These are phyloP conservation scores for Pemphigus obesinymphae DNA, from an alignment of 1,140 invertebrate genomes.

Conservation along the genomic window DNA sequence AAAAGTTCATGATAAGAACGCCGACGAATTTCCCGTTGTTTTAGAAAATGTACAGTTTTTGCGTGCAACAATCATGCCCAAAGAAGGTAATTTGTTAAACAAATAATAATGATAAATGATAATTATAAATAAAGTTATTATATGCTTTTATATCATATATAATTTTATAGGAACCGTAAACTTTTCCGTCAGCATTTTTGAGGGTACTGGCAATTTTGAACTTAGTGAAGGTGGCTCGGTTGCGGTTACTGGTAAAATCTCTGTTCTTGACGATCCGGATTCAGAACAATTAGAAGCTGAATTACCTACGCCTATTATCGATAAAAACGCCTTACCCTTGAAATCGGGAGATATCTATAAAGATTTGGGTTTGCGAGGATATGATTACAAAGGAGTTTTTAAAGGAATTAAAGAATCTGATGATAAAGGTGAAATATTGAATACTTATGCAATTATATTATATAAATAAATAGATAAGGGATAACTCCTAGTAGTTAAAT, in stretches of 20 bases:
- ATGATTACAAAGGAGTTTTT: slow-evolving; percentile 88
- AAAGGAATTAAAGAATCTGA: slow-evolving; percentile 69
- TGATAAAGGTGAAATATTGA: slow-evolving; percentile 55
- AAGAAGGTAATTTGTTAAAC: slow-evolving; percentile 57
- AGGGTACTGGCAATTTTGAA: slow-evolving; percentile 84
- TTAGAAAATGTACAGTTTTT: slow-evolving; percentile 85
- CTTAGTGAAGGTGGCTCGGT: slow-evolving; percentile 80
- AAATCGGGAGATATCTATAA: slow-evolving; percentile 82
- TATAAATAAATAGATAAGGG: neutral
- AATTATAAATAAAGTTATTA: too few species aligned
- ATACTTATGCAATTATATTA: neutral
- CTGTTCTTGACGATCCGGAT: slow-evolving; percentile 59
- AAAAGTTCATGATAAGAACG: slow-evolving; percentile 70
- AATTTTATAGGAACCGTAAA: slow-evolving; percentile 61
- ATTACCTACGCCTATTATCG: slow-evolving; percentile 51
- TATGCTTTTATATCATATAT: neutral
- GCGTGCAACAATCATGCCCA: slow-evolving; percentile 85
- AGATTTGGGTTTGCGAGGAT: slow-evolving; percentile 85
- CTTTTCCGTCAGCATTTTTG: slow-evolving; percentile 83
- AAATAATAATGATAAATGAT: too few species aligned
- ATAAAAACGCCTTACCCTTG: slow-evolving; percentile 58
- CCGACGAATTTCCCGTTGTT: slow-evolving; percentile 70
- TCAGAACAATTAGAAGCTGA: slow-evolving; percentile 55
- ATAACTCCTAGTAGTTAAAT: too few species aligned
- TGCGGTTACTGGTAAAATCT: slow-evolving; percentile 74